phyloP scores from a whole-genome alignment of 2,113 vertebrate species.

The Mesocricetus auratus region DNA sequence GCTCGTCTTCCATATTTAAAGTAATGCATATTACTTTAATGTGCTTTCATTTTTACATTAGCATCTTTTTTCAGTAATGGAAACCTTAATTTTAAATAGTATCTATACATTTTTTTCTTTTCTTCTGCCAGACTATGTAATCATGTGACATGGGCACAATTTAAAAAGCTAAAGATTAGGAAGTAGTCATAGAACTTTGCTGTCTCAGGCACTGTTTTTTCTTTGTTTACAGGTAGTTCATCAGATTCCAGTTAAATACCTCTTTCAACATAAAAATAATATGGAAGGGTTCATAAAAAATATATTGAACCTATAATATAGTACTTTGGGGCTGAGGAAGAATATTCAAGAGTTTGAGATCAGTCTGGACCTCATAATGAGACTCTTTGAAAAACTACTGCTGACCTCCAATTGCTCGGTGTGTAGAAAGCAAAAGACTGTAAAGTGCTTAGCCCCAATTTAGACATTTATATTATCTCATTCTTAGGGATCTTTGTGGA shows the following conservation, averaged over 20 bases:
- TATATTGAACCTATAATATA: not conserved
- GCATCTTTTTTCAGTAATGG: not conserved
- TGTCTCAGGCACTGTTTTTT: not conserved
- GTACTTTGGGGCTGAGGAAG: not conserved
- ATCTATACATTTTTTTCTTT: constrained; percentile 2
- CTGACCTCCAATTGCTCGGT: not conserved
- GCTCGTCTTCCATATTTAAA: constrained; percentile 25
- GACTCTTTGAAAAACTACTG: not conserved
- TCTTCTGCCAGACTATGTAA: constrained; percentile 2
- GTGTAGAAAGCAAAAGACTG: not conserved
- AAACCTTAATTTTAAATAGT: constrained; percentile 43
- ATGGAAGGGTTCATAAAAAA: constrained; percentile 29
- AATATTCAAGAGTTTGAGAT: not conserved
- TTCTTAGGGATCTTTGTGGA: not conserved
- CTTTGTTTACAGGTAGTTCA: not conserved
- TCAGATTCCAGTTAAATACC: not conserved
- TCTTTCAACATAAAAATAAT: constrained; percentile 53
- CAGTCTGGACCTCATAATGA: not conserved
- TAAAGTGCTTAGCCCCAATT: not conserved
- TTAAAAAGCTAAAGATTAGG: constrained; percentile 48
- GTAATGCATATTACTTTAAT: not conserved
- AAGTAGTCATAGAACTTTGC: constrained; percentile 16
- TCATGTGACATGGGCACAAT: constrained; percentile 21
- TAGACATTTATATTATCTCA: not conserved
- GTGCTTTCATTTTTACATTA: constrained; percentile 46